phyloP scores from a whole-genome alignment of 2,888 invertebrate species.

The Lutraria lutraria region DNA sequence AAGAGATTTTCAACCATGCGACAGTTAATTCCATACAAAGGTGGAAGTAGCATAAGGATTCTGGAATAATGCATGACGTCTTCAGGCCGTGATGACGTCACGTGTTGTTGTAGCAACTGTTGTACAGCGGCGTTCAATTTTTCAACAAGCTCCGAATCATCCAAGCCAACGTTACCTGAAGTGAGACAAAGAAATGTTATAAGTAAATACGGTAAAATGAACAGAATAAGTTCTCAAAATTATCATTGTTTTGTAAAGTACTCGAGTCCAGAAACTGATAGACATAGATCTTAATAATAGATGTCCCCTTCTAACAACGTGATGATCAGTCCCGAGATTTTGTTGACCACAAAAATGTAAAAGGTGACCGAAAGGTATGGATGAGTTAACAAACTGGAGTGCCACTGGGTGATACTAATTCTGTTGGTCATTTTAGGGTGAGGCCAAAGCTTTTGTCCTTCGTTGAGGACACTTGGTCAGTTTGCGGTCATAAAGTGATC shows the following conservation, averaged over 20 bases:
- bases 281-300: no score
- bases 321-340: neutral
- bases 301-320: no score
- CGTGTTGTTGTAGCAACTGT: conserved; percentile 83
- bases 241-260: no score
- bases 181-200: conserved; percentile 36
- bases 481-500: conserved; percentile 62
- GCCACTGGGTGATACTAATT: neutral
- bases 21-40: conserved; percentile 84
- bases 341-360: conserved; percentile 11
- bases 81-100: conserved; percentile 76
- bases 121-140: conserved; percentile 82
- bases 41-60: conserved; percentile 83
- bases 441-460: conserved; percentile 53
- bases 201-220: neutral
- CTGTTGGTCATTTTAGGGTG: conserved; percentile 32
- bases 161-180: conserved; percentile 81
- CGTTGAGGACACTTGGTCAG: conserved; percentile 61
- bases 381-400: neutral
- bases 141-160: conserved; percentile 78
- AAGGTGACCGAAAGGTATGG: neutral
- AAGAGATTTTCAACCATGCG: conserved; percentile 84
- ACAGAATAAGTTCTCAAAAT: no score
- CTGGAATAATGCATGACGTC: conserved; percentile 85
- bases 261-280: no score